Evolutionary conservation across 2,888 invertebrate genomes (phyloP).

Genomic region (Apantesis nais): DNA sequence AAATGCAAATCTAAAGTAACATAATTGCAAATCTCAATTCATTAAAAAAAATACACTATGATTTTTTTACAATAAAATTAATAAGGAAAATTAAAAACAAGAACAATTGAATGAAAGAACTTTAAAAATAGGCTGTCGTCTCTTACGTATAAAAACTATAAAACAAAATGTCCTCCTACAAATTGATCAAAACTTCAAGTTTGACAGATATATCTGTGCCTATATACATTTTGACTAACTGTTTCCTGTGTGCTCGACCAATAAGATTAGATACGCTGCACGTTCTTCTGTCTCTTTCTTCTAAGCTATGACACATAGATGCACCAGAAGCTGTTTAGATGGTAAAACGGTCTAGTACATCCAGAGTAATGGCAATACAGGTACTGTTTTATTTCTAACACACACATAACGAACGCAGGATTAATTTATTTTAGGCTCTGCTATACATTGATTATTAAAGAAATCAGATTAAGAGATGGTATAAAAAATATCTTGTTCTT

Average conservation of each 20-base stretch:
- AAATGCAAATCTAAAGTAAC: too few relatives aligned
- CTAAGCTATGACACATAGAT: constrained; percentile 60
- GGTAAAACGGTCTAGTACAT: constrained; percentile 28
- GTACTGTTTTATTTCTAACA: too few relatives aligned
- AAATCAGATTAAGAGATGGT: too few relatives aligned
- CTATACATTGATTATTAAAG: too few relatives aligned
- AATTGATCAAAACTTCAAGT: constrained; percentile 44
- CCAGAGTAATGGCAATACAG: background rate
- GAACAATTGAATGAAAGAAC: too few relatives aligned
- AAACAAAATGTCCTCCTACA: background rate
- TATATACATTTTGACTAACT: constrained; percentile 59
- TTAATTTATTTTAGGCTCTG: too few relatives aligned
- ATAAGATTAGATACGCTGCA: constrained; percentile 77
- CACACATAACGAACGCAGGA: background rate
- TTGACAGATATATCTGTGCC: constrained; percentile 63
- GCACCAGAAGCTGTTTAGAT: constrained; percentile 60
- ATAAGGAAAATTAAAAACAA: too few relatives aligned
- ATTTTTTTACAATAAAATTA: too few relatives aligned
- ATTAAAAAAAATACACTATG: too few relatives aligned
- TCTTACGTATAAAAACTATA: background rate
- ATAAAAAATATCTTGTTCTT: too few relatives aligned
- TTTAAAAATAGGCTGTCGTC: background rate
- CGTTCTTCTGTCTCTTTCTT: constrained; percentile 61
- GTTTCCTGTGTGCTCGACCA: constrained; percentile 78
- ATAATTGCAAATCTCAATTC: too few relatives aligned